A percentile compares a stretch with the other conserved stretches of the same genome.
Evolutionary conservation across 2,113 vertebrate genomes (phyloP).

Genomic region (Erinaceus europaeus): DNA sequence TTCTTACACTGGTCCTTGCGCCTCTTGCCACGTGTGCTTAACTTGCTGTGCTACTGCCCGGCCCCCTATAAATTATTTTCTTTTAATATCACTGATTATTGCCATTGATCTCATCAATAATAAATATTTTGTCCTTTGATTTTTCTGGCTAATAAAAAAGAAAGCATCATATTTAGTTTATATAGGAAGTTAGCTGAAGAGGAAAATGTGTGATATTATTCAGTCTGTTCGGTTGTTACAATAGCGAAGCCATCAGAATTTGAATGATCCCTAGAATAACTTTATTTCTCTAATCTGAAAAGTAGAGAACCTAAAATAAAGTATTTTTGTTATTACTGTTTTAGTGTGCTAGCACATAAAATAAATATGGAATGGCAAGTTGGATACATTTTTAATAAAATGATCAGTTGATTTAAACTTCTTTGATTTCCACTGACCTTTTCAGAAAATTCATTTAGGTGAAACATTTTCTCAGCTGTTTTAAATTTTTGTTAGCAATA

Average conservation of each 20-base stretch:
- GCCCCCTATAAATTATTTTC: too few species aligned
- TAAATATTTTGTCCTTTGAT: conserved; percentile 1
- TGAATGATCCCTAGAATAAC: conserved; percentile 13
- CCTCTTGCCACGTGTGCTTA: too few species aligned
- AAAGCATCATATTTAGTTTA: neutral
- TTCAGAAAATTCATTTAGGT: neutral
- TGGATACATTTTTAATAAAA: conserved; percentile 37
- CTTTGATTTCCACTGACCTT: neutral
- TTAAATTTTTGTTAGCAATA: conserved; percentile 19
- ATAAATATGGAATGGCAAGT: conserved; percentile 7
- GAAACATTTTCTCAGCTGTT: neutral
- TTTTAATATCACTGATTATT: neutral
- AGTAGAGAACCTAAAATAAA: conserved; percentile 18
- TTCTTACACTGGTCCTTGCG: too few species aligned
- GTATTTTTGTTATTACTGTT: conserved; percentile 5
- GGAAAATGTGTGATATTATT: conserved; percentile 33
- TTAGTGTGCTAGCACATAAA: neutral
- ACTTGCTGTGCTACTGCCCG: too few species aligned
- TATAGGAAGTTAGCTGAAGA: neutral
- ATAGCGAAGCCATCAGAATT: neutral
- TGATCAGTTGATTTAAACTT: neutral
- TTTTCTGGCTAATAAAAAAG: neutral
- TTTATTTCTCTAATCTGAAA: neutral
- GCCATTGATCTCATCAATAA: neutral
- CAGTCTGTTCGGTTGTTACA: too few species aligned